Conservation (phyloP, 2,797 vertebrate genomes). For the Heliangelus exortis region DNA sequence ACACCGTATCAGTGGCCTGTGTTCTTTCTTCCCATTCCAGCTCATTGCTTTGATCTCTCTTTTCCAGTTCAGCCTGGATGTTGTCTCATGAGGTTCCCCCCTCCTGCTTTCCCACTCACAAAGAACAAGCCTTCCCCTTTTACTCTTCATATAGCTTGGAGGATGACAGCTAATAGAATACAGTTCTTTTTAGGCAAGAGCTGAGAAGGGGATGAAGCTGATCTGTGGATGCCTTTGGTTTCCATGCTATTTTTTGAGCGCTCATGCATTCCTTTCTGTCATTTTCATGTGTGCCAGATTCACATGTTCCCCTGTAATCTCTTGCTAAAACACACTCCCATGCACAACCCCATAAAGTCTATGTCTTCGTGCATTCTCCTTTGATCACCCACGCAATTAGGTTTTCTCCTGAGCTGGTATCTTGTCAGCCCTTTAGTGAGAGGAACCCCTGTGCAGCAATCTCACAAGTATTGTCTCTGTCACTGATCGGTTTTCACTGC, state of each 20-base stretch:
- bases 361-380: not conserved
- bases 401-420: not conserved
- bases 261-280: constrained; percentile 34
- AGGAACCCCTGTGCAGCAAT: not conserved
- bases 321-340: constrained; percentile 23
- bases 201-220: not conserved
- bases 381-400: constrained; percentile 54
- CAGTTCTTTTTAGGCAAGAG: not conserved
- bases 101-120: not conserved
- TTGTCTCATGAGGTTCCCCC: not conserved
- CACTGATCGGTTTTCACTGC: not conserved
- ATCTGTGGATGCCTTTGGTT: not conserved
- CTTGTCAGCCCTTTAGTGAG: constrained; percentile 28
- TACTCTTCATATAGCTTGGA: not conserved
- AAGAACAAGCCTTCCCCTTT: constrained; percentile 22
- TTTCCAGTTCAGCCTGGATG: constrained; percentile 3
- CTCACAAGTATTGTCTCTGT: not conserved
- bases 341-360: not conserved
- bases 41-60: constrained; percentile 24
- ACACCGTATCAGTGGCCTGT: not conserved
- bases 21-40: not conserved
- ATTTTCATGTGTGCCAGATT: constrained; percentile 27
- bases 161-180: not conserved
- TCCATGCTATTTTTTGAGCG: not conserved
- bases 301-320: not conserved